Percentiles rank a stretch among this genome's conserved stretches.
These are phyloP conservation scores for Aviceda subcristata DNA, from an alignment of 2,113 vertebrate genomes.

Conservation along the genomic window DNA sequence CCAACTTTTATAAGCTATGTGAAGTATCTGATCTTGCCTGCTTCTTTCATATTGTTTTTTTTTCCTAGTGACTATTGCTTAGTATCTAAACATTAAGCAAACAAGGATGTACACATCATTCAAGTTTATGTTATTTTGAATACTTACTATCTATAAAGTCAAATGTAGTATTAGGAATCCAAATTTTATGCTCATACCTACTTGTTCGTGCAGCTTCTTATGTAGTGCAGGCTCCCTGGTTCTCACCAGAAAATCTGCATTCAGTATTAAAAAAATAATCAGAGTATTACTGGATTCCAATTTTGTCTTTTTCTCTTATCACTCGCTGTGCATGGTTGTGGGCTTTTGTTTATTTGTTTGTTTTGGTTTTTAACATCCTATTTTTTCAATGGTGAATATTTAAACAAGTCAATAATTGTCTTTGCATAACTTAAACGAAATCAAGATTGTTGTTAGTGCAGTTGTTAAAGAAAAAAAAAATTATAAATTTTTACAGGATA, in stretches of 20 bases:
- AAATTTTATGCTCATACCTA: not conserved
- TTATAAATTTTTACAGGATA: not conserved
- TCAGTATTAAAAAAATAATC: not conserved
- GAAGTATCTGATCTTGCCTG: not conserved
- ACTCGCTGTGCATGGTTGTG: too few species aligned
- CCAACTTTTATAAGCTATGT: not conserved
- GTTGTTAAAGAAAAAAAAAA: not conserved
- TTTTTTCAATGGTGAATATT: not conserved
- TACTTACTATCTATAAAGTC: not conserved
- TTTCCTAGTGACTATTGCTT: not conserved
- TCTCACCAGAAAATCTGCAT: not conserved
- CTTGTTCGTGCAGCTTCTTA: not conserved
- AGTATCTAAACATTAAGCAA: not conserved
- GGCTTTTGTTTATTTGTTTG: not conserved
- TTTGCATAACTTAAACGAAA: not conserved
- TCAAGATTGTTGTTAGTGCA: not conserved
- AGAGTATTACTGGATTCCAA: not conserved
- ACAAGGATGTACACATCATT: not conserved
- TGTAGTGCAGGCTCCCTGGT: not conserved
- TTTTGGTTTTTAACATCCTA: not conserved
- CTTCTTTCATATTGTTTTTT: not conserved
- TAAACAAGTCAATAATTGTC: not conserved
- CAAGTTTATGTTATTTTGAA: not conserved
- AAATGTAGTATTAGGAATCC: not conserved
- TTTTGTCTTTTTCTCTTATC: not conserved